Conservation (phyloP, 2,797 vertebrate species). For the Podarcis lilfordi region DNA sequence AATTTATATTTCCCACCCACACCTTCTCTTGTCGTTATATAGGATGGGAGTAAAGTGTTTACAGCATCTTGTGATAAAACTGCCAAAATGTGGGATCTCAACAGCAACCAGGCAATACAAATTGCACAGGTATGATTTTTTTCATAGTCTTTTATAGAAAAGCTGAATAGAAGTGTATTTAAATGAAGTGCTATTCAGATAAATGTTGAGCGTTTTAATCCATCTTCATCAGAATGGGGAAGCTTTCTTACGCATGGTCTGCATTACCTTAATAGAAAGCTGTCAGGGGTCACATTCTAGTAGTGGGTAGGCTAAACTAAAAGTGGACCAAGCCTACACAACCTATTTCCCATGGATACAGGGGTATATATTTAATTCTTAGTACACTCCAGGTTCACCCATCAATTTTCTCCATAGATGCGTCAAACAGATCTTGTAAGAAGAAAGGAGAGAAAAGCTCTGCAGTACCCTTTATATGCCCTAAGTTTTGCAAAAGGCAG, state of each 20-base stretch:
- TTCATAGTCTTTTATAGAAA: neutral
- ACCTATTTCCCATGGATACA: neutral
- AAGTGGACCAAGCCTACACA: neutral
- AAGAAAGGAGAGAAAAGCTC: too few relatives aligned
- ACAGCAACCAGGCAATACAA: slow-evolving; percentile 98
- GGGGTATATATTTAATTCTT: neutral
- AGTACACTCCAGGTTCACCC: neutral
- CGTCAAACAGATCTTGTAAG: too few relatives aligned
- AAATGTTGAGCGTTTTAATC: neutral
- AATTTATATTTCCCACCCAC: neutral
- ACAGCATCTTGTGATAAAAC: slow-evolving; percentile 99
- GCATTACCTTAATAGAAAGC: neutral
- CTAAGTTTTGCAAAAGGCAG: too few relatives aligned
- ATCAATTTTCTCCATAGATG: too few relatives aligned
- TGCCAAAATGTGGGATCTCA: slow-evolving; percentile 99
- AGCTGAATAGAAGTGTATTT: neutral
- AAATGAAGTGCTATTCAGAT: neutral
- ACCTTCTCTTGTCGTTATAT: slow-evolving; percentile 34
- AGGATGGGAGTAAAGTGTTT: slow-evolving; percentile 99
- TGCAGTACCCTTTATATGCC: too few relatives aligned
- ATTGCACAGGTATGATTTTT: slow-evolving; percentile 89
- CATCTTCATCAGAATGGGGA: neutral
- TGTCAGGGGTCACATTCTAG: neutral
- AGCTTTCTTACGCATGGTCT: neutral
- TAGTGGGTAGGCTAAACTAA: neutral